Evolutionary conservation across 2,888 invertebrate species (phyloP).

Genomic region (Parnassius mnemosyne): DNA sequence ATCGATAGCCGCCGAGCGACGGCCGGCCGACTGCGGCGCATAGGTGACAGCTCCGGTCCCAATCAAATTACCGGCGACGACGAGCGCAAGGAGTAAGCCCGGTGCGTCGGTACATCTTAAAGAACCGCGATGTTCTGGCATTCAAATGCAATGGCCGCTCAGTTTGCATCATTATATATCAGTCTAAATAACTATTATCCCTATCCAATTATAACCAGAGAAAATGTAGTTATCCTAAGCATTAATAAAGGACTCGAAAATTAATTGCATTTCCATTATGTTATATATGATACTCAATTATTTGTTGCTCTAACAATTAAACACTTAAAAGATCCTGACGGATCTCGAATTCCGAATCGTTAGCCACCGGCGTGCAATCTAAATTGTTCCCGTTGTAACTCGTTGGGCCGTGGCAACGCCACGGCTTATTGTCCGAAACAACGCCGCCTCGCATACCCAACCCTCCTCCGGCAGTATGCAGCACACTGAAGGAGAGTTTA

Average conservation of each 20-base stretch:
- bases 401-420: slow-evolving; percentile 24
- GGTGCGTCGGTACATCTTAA: slow-evolving; percentile 36
- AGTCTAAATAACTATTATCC: too few relatives aligned
- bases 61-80: slow-evolving; percentile 76
- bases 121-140: slow-evolving; percentile 26
- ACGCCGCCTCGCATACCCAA: slow-evolving; percentile 42
- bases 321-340: background rate
- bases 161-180: background rate
- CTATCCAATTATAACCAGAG: too few relatives aligned
- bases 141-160: slow-evolving; percentile 31
- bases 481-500: slow-evolving; percentile 59
- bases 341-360: slow-evolving; percentile 15
- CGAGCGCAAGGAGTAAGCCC: slow-evolving; percentile 24
- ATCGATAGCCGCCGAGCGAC: slow-evolving; percentile 80
- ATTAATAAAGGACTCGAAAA: too few relatives aligned
- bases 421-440: slow-evolving; percentile 49
- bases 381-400: slow-evolving; percentile 23
- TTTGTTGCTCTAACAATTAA: too few relatives aligned
- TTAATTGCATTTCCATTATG: too few relatives aligned
- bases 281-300: too few relatives aligned
- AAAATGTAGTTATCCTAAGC: too few relatives aligned
- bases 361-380: slow-evolving; percentile 11
- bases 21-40: slow-evolving; percentile 79
- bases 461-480: slow-evolving; percentile 41
- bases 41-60: slow-evolving; percentile 78